Evolutionary conservation across 2,113 vertebrate genomes (phyloP), one percentile per base, ranked within the genome.

Genomic region (Pycnonotus jocosus): DNA sequence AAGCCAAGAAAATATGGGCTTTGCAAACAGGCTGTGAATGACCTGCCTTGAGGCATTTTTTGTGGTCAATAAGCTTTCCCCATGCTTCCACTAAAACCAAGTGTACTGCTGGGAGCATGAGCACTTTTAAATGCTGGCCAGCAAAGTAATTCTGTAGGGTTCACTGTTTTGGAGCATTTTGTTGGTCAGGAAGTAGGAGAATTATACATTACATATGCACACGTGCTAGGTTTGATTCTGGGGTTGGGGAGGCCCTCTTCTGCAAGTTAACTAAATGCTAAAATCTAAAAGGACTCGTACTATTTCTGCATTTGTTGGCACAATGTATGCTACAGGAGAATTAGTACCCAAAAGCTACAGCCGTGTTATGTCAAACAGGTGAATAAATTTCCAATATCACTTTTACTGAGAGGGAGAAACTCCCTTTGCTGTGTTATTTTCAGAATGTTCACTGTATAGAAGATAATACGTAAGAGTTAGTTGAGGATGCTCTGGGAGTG

Each of bases 401-500:
- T 80, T 70, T 35, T 50, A 28, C 8, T 58, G n/a, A 27, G 23
- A 47, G 16, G 6, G 17, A 30, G 11, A 19, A n/a, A 19, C 7
- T 45, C 40, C 8, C 11, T 91, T 82, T 42, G 21, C 16, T 57
- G 7, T 47, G 8, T 33, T 76, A 20, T 71, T 54, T 48, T 22
- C 35, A 60, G 31, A 54, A 38, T 30, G 9, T 11, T 65, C 20
- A 22, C 20, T 61, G 12, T 69, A 20, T 23, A 61, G 19, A 73
- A 56, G 16, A 11, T 25, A 33, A 23, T 33, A 42, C 0, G 0
- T 30, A 15, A 28, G 6, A 21, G 19, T 21, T 33, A 38, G 18
- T 28, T 70, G n/a, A n/a, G 25, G 16, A 17, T 33, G 10, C 17
- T 60, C 33, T 31, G 27, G 27, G 27, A 70, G 30, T 14, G 24